phyloP scores from a whole-genome alignment of 1,140 invertebrate genomes.

The Pogonomyrmex californicus region DNA sequence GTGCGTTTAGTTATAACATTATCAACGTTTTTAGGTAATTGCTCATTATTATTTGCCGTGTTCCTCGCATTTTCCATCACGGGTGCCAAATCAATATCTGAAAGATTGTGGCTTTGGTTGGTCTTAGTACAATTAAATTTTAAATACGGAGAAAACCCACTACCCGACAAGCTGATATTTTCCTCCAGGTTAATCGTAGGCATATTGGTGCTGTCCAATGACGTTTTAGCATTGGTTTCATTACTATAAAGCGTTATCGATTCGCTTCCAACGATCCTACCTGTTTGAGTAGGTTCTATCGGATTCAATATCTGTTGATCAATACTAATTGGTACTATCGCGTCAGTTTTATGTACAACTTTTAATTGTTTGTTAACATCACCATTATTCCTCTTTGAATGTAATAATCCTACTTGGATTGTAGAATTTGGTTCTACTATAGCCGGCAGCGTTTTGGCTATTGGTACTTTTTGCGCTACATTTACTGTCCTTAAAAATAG shows the following conservation, averaged over 20 bases:
- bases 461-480: constrained; percentile 69
- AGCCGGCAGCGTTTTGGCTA: neutral
- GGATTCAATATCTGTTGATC: constrained; percentile 21
- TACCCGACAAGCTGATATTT: constrained; percentile 74
- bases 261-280: constrained; percentile 64
- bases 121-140: constrained; percentile 78
- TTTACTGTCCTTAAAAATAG: constrained; percentile 78
- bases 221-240: constrained; percentile 71
- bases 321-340: neutral
- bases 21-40: constrained; percentile 50
- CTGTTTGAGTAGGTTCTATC: neutral
- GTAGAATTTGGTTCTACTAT: neutral
- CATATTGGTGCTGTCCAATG: constrained; percentile 71
- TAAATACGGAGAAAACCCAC: constrained; percentile 82
- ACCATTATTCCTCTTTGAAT: neutral
- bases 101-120: constrained; percentile 55
- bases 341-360: constrained; percentile 1
- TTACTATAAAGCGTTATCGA: constrained; percentile 82
- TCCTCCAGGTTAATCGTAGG: constrained; percentile 81
- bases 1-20: constrained; percentile 79
- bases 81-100: constrained; percentile 63
- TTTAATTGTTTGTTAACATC: neutral
- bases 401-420: neutral
- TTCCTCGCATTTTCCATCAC: constrained; percentile 7
- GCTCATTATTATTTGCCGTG: neutral